Percentiles rank a stretch among this genome's conserved stretches.
Evolutionary conservation across 2,888 invertebrate species (phyloP).

Genomic region (Lydus trimaculatus): DNA sequence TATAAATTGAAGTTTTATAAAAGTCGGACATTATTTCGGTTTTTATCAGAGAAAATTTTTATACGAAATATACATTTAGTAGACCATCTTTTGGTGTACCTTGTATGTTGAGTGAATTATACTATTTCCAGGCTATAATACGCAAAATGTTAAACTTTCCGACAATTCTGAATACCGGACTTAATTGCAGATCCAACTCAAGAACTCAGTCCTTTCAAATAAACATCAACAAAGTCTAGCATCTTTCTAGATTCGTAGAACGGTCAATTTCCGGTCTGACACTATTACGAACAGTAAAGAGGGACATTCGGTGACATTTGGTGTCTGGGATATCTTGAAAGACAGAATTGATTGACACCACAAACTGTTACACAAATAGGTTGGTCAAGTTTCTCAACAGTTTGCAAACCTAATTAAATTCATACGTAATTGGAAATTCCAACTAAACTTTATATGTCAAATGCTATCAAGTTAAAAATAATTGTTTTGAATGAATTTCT

Average conservation of each 20-base stretch:
- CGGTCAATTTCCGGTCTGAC: not conserved
- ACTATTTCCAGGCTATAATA: too few species aligned
- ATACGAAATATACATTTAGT: too few species aligned
- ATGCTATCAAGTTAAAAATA: not conserved
- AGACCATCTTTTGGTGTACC: too few species aligned
- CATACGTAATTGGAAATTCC: slow-evolving; percentile 28
- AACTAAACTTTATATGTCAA: not conserved
- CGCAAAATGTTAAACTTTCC: not conserved
- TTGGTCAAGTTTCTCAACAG: slow-evolving; percentile 1
- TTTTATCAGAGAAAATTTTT: too few species aligned
- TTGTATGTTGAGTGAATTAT: too few species aligned
- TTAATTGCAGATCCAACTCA: not conserved
- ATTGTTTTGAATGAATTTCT: not conserved
- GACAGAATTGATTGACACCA: not conserved
- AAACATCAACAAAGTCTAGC: not conserved
- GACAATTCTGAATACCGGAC: not conserved
- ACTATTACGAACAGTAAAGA: not conserved
- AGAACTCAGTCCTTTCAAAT: not conserved
- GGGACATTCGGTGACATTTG: not conserved
- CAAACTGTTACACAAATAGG: slow-evolving; percentile 1
- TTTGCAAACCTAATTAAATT: slow-evolving; percentile 25
- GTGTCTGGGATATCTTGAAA: not conserved
- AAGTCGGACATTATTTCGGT: too few species aligned
- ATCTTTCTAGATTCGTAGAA: not conserved
- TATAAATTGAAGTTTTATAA: too few species aligned